A percentile compares a stretch with the other conserved stretches of the same genome.
These are phyloP conservation scores for Umimayanthus chanpuru DNA, from an alignment of 92 coral and sea anemone species.

Conservation along the genomic window DNA sequence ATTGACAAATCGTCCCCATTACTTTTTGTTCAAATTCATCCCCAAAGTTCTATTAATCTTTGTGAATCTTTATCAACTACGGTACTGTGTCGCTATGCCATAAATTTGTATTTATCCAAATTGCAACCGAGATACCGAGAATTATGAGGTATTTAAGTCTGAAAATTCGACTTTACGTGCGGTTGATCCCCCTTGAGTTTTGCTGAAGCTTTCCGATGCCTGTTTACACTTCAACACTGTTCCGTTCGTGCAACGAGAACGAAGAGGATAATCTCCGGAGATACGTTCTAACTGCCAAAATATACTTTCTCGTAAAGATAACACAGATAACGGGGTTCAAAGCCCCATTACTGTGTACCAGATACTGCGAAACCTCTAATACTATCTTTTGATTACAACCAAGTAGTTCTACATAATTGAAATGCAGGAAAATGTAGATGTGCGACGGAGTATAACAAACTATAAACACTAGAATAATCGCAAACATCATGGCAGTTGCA, in stretches of 20 bases:
- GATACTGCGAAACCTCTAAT: background rate
- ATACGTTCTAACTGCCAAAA: background rate
- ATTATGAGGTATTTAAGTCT: no score
- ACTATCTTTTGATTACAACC: background rate
- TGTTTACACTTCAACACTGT: background rate
- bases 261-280: background rate
- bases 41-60: no score
- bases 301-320: conserved; percentile 5
- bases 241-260: background rate
- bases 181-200: no score
- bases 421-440: background rate
- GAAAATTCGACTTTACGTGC: no score
- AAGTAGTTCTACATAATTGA: background rate
- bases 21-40: no score
- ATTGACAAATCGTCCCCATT: no score
- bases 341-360: background rate
- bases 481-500: background rate
- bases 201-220: no score
- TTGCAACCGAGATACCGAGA: no score
- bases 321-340: conserved; percentile 1
- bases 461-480: background rate
- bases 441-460: conserved; percentile 19
- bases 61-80: no score
- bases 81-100: no score
- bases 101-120: no score